Evolutionary conservation across 1,140 invertebrate species (phyloP).

Genomic region (Vollenhovia emeryi): DNA sequence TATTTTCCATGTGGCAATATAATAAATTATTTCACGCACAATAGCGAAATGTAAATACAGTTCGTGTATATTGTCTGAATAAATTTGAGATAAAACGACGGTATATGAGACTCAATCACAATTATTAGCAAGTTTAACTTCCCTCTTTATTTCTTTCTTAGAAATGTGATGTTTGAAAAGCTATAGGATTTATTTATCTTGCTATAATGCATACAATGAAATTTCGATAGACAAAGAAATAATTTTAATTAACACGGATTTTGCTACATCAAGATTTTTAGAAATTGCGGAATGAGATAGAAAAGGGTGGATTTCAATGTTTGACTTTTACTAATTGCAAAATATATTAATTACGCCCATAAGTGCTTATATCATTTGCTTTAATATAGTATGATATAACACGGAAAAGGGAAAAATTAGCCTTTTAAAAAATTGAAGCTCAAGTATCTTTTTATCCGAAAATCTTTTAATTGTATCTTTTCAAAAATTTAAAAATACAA

Average conservation of each 20-base stretch:
- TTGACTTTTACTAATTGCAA: neutral
- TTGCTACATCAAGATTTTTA: neutral
- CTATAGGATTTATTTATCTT: neutral
- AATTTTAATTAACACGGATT: slow-evolving; percentile 1
- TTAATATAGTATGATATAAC: neutral
- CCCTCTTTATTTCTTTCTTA: neutral
- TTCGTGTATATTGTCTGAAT: neutral
- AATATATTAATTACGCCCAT: neutral
- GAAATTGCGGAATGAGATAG: neutral
- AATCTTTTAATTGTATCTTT: neutral
- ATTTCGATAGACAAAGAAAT: neutral
- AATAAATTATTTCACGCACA: slow-evolving; percentile 15
- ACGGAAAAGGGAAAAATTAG: neutral
- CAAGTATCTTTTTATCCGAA: neutral
- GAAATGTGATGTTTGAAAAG: neutral
- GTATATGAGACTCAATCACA: neutral
- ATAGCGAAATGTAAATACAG: slow-evolving; percentile 14
- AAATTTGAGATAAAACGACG: neutral
- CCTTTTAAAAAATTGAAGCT: neutral
- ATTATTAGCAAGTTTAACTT: neutral
- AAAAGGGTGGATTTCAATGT: neutral
- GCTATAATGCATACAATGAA: neutral
- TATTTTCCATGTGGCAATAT: neutral
- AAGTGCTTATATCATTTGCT: neutral
- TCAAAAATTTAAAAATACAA: neutral